Conservation (phyloP, 2,888 invertebrate genomes). For the Epicampocera succincta region DNA sequence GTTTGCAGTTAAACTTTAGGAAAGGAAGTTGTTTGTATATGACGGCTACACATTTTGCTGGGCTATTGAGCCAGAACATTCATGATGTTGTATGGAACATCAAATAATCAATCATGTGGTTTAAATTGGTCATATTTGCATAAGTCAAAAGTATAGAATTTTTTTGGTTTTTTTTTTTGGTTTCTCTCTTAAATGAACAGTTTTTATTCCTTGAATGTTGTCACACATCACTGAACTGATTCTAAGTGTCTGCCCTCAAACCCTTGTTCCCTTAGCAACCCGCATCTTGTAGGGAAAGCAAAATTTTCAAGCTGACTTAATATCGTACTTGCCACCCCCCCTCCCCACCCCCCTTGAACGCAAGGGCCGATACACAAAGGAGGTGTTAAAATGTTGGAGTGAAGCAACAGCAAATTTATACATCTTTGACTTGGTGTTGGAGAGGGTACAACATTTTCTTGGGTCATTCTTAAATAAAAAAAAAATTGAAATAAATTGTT, state of each 20-base stretch:
- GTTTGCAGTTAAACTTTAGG: neutral
- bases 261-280: neutral
- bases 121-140: conserved; percentile 70
- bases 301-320: conserved; percentile 43
- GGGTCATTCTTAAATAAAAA: conserved; percentile 4
- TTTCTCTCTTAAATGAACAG: conserved; percentile 37
- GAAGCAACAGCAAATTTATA: conserved; percentile 23
- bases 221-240: conserved; percentile 52
- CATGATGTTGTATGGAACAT: conserved; percentile 48
- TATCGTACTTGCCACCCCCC: neutral
- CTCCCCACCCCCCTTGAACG: no score
- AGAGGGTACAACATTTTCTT: neutral
- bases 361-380: conserved; percentile 42
- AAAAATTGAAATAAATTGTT: conserved; percentile 33
- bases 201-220: conserved; percentile 49
- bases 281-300: conserved; percentile 32
- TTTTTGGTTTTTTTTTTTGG: conserved; percentile 1
- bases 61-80: conserved; percentile 8
- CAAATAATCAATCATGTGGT: conserved; percentile 71
- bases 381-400: conserved; percentile 44
- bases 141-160: conserved; percentile 59
- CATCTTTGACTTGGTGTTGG: neutral
- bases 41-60: conserved; percentile 1
- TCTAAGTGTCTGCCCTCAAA: neutral
- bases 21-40: no score